Evolutionary conservation across 2,113 vertebrate species (phyloP), one percentile per base, ranked within the genome.

Genomic region (Megalops atlanticus): DNA sequence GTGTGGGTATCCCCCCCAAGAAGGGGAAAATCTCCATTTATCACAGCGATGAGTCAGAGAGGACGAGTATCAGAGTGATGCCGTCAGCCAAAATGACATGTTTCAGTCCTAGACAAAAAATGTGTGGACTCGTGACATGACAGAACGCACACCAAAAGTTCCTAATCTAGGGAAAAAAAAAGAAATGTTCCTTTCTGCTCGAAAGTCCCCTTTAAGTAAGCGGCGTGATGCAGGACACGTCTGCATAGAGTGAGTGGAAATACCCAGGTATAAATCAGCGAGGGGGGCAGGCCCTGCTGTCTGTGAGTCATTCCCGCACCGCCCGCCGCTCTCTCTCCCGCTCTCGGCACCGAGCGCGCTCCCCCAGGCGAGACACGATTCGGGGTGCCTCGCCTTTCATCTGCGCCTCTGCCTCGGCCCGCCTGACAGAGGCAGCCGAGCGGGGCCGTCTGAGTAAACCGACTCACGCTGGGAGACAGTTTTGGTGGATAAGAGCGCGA

Each of bases 351-450:
- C 16, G 54, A 41, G 36, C 77, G 58, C 0, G 58, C 8, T 78
- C 43, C 39, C 69, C 36, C 33, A 54, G 49, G 79, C 79, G 12
- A n/a, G 18, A 8, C n/a, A 64, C 58, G 24, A 40, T 10, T 54
- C 33, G n/a, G 36, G 7, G 16, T 18, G 24, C 31, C 54, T 45
- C 40, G 69, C 54, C 73, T 64, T 69, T 75, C 54, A 54, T 43
- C 54, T 64, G 36, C 16, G 21, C 36, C 33, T 75, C 39, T 52
- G 38, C 27, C 80, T 47, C 41, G 68, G 39, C 31, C 41, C 36
- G 43, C 72, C 49, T 64, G 49, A 80, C 72, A 75, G 73, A 69
- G 39, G 75, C 49, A 15, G 27, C 54, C 45, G 73, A 18, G 14
- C 69, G n/a, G 74, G 36, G 27, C 7, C 27, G 52, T 21, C 31